Percentiles rank a stretch among this genome's conserved stretches.
phyloP scores from a whole-genome alignment of 2,797 vertebrate species.

The Fistularia commersonii region DNA sequence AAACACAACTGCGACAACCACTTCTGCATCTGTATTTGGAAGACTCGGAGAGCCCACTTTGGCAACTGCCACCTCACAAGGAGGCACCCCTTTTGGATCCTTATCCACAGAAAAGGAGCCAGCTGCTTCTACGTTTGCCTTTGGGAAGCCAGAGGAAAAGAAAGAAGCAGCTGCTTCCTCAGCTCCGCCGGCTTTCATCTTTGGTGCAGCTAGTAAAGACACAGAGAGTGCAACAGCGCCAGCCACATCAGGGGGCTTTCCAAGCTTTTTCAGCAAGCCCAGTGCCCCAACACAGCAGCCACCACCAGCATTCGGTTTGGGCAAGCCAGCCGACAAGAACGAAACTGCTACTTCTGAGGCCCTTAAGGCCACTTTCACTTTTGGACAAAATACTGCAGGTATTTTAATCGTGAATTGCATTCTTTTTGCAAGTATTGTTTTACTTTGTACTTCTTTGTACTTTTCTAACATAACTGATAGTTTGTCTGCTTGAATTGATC shows the following conservation, averaged over 20 bases:
- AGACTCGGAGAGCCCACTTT: constrained; percentile 36
- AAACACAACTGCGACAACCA: constrained; percentile 20
- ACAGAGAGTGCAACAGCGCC: constrained; percentile 56
- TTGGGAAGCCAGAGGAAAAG: constrained; percentile 84
- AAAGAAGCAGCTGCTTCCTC: constrained; percentile 59
- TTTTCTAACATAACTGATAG: too few species aligned
- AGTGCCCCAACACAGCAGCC: constrained; percentile 76
- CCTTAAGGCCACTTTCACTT: constrained; percentile 73
- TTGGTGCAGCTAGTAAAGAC: constrained; percentile 77
- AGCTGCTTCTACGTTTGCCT: constrained; percentile 71
- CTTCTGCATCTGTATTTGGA: constrained; percentile 53
- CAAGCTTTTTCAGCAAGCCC: constrained; percentile 80
- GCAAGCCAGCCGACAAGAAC: constrained; percentile 68
- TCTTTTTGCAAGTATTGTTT: too few species aligned
- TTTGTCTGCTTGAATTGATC: too few species aligned
- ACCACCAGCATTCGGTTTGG: constrained; percentile 59
- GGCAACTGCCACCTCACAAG: constrained; percentile 25
- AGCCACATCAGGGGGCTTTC: constrained; percentile 65
- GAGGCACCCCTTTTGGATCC: constrained; percentile 60
- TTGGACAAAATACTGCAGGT: constrained; percentile 81
- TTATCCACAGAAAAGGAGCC: constrained; percentile 66
- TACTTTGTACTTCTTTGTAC: too few species aligned
- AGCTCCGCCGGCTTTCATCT: constrained; percentile 62
- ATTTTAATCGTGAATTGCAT: constrained; percentile 4
- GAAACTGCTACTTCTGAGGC: constrained; percentile 60